Percentiles rank a stretch among this genome's conserved stretches.
Conservation (phyloP, 2,888 invertebrate genomes). For the Cyclophora albipunctata region DNA sequence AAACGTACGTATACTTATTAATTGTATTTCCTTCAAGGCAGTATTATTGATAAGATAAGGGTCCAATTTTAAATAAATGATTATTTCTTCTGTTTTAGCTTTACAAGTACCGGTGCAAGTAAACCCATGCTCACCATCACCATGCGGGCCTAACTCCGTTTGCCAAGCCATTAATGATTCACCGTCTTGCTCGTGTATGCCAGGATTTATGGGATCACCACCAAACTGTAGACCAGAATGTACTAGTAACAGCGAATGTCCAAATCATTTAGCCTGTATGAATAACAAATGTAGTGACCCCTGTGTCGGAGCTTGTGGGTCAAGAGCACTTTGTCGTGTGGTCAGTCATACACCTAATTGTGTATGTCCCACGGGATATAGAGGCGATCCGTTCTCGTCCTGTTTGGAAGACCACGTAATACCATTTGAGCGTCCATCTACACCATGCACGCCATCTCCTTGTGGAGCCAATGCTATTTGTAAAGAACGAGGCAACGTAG, state of each 20-base stretch:
- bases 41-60: not conserved
- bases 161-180: conserved; percentile 77
- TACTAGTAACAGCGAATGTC: conserved; percentile 82
- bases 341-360: conserved; percentile 84
- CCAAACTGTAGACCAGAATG: conserved; percentile 85
- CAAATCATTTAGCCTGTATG: conserved; percentile 79
- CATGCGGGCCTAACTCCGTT: conserved; percentile 79
- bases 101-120: conserved; percentile 48
- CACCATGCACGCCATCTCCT: conserved; percentile 81
- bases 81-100: conserved; percentile 29
- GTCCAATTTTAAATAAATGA: too few species aligned
- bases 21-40: not conserved
- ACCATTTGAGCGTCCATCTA: conserved; percentile 51
- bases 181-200: conserved; percentile 81
- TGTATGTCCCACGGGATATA: conserved; percentile 77
- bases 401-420: conserved; percentile 65
- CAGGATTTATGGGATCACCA: conserved; percentile 80
- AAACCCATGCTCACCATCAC: conserved; percentile 80
- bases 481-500: conserved; percentile 80
- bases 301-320: conserved; percentile 82
- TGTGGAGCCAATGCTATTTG: conserved; percentile 85
- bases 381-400: conserved; percentile 82
- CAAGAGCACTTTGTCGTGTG: conserved; percentile 82
- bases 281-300: conserved; percentile 84
- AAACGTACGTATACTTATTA: conserved; percentile 68